These are phyloP conservation scores for Regulus satrapa DNA, from an alignment of 2,113 vertebrate genomes.

Conservation along the genomic window DNA sequence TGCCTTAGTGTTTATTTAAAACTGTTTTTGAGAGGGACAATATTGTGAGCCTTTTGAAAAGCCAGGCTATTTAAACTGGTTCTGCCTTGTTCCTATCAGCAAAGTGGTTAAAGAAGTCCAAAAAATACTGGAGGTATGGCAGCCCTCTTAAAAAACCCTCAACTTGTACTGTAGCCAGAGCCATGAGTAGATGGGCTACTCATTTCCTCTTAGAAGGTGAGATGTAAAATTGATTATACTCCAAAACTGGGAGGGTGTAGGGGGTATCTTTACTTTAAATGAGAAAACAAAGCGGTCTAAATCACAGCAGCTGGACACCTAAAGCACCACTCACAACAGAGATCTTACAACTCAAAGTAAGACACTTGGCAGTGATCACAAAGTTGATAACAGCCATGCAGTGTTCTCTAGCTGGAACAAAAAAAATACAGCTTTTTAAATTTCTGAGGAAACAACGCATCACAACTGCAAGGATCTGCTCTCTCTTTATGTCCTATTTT, in stretches of 20 bases:
- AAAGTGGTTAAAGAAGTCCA: neutral
- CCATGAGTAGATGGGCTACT: neutral
- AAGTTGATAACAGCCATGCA: neutral
- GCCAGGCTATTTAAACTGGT: neutral
- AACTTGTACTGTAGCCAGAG: neutral
- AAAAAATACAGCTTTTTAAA: neutral
- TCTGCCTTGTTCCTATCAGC: neutral
- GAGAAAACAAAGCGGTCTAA: neutral
- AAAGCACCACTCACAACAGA: neutral
- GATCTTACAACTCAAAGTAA: neutral
- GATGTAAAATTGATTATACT: neutral
- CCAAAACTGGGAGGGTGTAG: neutral
- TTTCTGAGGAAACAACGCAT: neutral
- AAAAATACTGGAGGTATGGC: neutral
- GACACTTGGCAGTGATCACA: neutral
- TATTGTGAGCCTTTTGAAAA: neutral
- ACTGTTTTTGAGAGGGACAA: neutral
- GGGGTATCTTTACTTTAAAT: neutral
- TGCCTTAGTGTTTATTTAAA: neutral
- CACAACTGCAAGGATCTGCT: neutral
- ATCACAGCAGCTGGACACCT: neutral
- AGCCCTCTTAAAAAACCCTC: neutral
- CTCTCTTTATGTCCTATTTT: neutral
- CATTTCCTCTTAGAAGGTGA: neutral
- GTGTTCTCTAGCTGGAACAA: neutral